phyloP scores from a whole-genome alignment of 2,797 vertebrate species.

The Miichthys miiuy region DNA sequence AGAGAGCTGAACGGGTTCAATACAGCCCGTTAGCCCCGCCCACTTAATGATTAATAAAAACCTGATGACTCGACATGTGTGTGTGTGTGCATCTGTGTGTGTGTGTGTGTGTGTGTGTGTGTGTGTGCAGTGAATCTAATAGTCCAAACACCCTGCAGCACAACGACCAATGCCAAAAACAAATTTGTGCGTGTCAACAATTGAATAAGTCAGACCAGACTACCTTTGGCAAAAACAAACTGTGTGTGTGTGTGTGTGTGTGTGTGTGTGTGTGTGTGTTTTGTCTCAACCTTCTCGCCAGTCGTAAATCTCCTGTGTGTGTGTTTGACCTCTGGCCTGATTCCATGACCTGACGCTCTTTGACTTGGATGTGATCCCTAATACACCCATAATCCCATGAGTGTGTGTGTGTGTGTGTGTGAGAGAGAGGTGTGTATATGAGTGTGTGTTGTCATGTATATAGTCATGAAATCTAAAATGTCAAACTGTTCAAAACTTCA shows the following conservation, averaged over 20 bases:
- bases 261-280: constrained; percentile 25
- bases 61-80: neutral
- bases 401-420: constrained; percentile 26
- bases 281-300: constrained; percentile 11
- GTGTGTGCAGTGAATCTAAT: neutral
- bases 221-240: constrained; percentile 57
- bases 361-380: constrained; percentile 45
- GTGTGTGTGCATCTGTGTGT: neutral
- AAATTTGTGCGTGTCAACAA: constrained; percentile 20
- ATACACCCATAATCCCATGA: constrained; percentile 47
- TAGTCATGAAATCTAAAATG: constrained; percentile 58
- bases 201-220: constrained; percentile 35
- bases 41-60: constrained; percentile 15
- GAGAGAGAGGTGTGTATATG: no score
- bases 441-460: constrained; percentile 58
- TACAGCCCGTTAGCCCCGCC: neutral
- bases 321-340: constrained; percentile 63
- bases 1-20: neutral
- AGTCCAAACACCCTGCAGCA: constrained; percentile 25
- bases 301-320: constrained; percentile 46
- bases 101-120: constrained; percentile 2
- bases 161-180: constrained; percentile 17
- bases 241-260: constrained; percentile 2
- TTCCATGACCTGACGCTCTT: constrained; percentile 55
- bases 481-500: constrained; percentile 64